Evolutionary conservation across 2,888 invertebrate genomes (phyloP), one percentile per base, ranked within the genome.

Genomic region (Syritta pipiens): DNA sequence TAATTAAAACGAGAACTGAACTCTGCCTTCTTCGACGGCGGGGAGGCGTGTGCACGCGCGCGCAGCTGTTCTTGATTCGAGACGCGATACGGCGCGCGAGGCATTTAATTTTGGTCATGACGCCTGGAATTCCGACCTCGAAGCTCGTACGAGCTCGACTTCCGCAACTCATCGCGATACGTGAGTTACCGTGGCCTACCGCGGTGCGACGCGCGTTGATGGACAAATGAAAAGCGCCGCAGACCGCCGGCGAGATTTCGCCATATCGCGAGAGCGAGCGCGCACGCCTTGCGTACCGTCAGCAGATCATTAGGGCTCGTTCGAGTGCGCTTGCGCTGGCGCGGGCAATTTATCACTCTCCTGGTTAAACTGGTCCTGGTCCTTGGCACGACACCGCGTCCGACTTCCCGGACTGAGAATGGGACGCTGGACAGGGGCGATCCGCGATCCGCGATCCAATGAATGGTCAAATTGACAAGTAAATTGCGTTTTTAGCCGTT

Each of bases 251-350:
- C 2, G 32, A 10, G 60, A 67, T 60, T 72, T 65, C 32, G 37
- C 48, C 24, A 42, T 55, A 69, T 76, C 42, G 60, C 48, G 60
- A 12, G 44, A 40, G 62, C n/a, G 46, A n/a, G 30, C 30, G 30
- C 10, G 0, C 7, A 40, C 42, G 30, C 49, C 67, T 24, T 71
- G 67, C 68, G 46, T 65, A 67, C 49, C 67, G 71, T 60, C 72
- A 74, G 74, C 79, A 79, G 62, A 67, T 79, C 79, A 79, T 74
- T 79, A 79, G 74, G 79, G 74, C 72, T 79, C 74, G 79, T 74
- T 79, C 57, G 44, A 79, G 62, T 74, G 79, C 67, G 65, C 72
- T 67, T 55, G 60, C 67, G 49, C 49, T 62, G 79, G 72, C 79
- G 60, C 74, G 49, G 55, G 67, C 48, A 72, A 79, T 79, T 79